phyloP scores from a whole-genome alignment of 1,140 invertebrate species.

The Nephila pilipes region DNA sequence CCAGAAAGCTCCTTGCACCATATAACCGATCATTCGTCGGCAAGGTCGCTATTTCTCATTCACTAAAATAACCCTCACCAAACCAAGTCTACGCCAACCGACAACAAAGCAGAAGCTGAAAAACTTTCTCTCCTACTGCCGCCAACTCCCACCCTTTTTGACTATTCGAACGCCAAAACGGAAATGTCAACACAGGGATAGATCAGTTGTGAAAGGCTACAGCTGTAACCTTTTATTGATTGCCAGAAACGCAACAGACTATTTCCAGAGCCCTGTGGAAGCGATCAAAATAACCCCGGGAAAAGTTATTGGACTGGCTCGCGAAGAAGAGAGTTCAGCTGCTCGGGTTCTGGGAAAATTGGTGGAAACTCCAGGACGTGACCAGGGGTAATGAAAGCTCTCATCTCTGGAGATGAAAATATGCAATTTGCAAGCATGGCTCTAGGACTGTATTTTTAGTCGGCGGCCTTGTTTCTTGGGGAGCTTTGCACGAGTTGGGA shows the following conservation, averaged over 20 bases:
- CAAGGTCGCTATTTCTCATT: constrained; percentile 8
- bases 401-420: constrained; percentile 8
- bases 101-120: no score
- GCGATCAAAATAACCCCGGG: neutral
- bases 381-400: neutral
- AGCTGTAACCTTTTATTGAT: constrained; percentile 37
- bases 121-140: no score
- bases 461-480: neutral
- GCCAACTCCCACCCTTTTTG: neutral
- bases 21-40: neutral
- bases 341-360: neutral
- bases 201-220: constrained; percentile 9
- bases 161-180: neutral
- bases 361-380: neutral
- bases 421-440: neutral
- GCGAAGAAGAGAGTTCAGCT: neutral
- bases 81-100: neutral
- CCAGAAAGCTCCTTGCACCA: neutral
- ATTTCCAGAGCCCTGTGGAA: neutral
- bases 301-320: constrained; percentile 7
- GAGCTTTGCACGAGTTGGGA: no score
- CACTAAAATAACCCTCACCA: neutral
- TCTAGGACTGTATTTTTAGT: neutral
- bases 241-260: neutral
- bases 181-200: neutral